These are phyloP conservation scores for Drosophila bifasciata DNA, from an alignment of 1,140 invertebrate genomes.

Conservation along the genomic window DNA sequence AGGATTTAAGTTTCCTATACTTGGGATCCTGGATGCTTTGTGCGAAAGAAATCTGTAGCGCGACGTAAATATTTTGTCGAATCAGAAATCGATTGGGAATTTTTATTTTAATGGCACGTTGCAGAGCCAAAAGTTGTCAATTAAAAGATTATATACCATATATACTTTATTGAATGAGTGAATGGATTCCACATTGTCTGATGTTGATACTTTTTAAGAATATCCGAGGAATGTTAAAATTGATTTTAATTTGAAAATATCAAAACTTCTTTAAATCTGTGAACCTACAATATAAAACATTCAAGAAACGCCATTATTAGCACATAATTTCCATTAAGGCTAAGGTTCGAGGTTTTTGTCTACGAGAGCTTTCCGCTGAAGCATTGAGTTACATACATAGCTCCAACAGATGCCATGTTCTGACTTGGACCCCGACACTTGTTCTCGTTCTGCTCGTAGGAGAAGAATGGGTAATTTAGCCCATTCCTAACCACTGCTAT, in stretches of 20 bases:
- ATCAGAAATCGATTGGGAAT: conserved; percentile 80
- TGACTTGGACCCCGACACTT: neutral
- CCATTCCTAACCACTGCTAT: conserved; percentile 78
- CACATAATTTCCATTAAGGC: conserved; percentile 62
- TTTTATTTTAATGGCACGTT: conserved; percentile 70
- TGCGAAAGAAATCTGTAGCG: conserved; percentile 57
- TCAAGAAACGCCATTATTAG: conserved; percentile 64
- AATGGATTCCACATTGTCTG: conserved; percentile 28
- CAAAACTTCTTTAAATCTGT: conserved; percentile 32
- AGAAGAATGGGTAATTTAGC: conserved; percentile 67
- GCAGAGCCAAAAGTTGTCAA: conserved; percentile 48
- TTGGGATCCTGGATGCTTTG: too few relatives aligned
- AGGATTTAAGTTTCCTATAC: conserved; percentile 32
- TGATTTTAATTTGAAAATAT: conserved; percentile 14
- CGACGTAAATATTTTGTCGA: conserved; percentile 69
- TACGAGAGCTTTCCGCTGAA: conserved; percentile 35
- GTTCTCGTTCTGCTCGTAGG: neutral
- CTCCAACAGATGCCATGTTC: conserved; percentile 63
- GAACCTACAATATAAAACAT: conserved; percentile 55
- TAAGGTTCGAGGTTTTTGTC: conserved; percentile 27
- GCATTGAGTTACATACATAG: conserved; percentile 75
- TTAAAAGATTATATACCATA: conserved; percentile 41
- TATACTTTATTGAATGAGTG: neutral
- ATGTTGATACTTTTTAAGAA: too few relatives aligned
- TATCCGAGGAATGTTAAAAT: too few relatives aligned